Base-by-base conservation (phyloP, 2,888 invertebrate species). In the Maniola hyperantus region DNA sequence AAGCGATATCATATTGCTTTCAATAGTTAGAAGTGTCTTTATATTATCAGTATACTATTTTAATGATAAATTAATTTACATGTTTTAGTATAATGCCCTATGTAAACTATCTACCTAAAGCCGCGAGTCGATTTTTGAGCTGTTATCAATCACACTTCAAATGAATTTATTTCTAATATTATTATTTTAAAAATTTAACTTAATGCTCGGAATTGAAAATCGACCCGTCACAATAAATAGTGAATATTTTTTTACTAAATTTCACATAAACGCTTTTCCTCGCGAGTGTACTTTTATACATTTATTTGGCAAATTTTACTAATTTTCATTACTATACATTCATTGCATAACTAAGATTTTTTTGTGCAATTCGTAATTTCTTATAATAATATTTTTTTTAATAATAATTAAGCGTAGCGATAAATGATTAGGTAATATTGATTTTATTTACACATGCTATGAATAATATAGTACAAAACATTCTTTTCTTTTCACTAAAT, bases 1-100 rank as follows among this genome's bases (percentile, higher is more conserved):
- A 87, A 89, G 89, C 89, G 84, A 85, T 79, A 71, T 80, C 67
- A 79, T 90, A 89, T 89, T 89, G 88, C 87, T 89, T 85, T 78
- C 65, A 64, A 67, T 69, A 70, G 68, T 74, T 74, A 75, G 70
- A 76, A 74, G 61, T 65, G 63, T 61, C 50, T 42, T 13, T 5
- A n/a, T 51, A 73, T 78, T 51, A 73, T 78, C 71, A 73, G 71
- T 70, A 76, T 76, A 73, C 67, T 67, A n/a, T n/a, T 48, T 63
- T 65, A 58, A 62, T 68, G 51, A 64, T 26, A 26, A 26, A 65
- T 44, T 65, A 72, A 71, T 72, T 67, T 68, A 71, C 68, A 70
- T 48, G 15, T 33, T 48, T 65, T 42, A 51, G 39, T 61, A 42
- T 62, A 62, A 62, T 70, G 66, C 60, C 57, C 66, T 70, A 71